These are phyloP conservation scores for Cyrtorhinus lividipennis DNA, from an alignment of 1,140 invertebrate species.

Conservation along the genomic window DNA sequence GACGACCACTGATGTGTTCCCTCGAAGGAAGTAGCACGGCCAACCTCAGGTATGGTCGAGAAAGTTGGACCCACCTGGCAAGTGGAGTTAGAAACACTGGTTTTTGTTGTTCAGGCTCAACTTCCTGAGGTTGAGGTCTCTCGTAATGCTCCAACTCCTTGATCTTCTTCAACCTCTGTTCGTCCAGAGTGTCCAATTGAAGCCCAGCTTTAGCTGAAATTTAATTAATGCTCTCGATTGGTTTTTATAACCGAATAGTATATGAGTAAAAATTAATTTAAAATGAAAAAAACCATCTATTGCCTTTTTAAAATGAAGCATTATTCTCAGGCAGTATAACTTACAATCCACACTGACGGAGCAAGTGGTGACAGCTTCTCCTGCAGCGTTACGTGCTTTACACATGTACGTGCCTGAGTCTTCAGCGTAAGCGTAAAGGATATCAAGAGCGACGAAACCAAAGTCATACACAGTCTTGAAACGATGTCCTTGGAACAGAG, in stretches of 20 bases:
- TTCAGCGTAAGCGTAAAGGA: conserved; percentile 91
- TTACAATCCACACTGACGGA: conserved; percentile 68
- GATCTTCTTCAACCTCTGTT: conserved; percentile 75
- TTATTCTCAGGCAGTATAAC: conserved; percentile 21
- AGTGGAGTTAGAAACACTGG: conserved; percentile 76
- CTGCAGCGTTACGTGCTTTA: conserved; percentile 77
- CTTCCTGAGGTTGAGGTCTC: conserved; percentile 54
- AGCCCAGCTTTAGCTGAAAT: conserved; percentile 63
- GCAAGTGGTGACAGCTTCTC: conserved; percentile 83
- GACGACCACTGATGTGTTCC: not conserved
- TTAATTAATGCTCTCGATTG: no score
- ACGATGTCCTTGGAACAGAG: conserved; percentile 42
- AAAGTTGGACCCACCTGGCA: conserved; percentile 44
- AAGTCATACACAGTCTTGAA: conserved; percentile 92
- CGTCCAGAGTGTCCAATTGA: conserved; percentile 75
- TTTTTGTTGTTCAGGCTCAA: conserved; percentile 60
- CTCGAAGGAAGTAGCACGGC: not conserved
- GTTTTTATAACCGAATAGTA: not conserved
- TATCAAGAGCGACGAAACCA: conserved; percentile 87
- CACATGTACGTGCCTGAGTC: conserved; percentile 92
- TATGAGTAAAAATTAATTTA: not conserved
- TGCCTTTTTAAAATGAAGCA: not conserved
- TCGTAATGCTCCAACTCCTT: conserved; percentile 71
- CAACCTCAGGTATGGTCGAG: not conserved
- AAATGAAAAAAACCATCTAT: not conserved